Conservation (phyloP, 2,113 vertebrate genomes). For the Pogonocichla stellata region DNA sequence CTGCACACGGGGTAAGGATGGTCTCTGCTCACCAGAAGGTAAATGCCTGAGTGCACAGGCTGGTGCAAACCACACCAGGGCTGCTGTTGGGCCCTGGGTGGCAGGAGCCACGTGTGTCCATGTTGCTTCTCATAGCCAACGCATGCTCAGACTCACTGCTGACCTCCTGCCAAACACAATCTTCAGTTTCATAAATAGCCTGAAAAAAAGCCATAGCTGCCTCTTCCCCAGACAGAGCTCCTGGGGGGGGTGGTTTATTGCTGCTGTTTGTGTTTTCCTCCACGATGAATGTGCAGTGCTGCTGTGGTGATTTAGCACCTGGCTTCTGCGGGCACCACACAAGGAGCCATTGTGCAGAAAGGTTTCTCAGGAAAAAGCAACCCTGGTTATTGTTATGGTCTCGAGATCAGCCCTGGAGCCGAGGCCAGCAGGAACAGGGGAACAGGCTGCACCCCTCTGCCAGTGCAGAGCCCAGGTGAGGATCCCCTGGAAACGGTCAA, state of each 20-base stretch:
- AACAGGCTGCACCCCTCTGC: background rate
- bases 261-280: background rate
- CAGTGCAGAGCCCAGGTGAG: background rate
- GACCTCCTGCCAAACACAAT: background rate
- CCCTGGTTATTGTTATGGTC: rapidly evolving
- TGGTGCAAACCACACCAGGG: background rate
- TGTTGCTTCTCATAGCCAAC: rapidly evolving
- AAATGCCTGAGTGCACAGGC: background rate
- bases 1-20: rapidly evolving
- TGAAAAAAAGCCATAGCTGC: background rate
- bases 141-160: background rate
- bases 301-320: background rate
- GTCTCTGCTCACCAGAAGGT: background rate
- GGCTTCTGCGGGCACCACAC: background rate
- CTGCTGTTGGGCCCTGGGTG: background rate
- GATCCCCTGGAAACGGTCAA: background rate
- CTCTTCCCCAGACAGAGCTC: background rate
- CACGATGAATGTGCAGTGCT: background rate
- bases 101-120: background rate
- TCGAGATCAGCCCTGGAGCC: background rate
- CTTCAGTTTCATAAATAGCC: background rate
- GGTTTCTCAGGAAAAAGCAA: background rate
- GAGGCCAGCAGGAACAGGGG: background rate
- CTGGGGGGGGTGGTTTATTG: background rate
- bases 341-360: background rate